Conservation (phyloP, 2,888 invertebrate genomes). For the Synanthedon tipuliformis region DNA sequence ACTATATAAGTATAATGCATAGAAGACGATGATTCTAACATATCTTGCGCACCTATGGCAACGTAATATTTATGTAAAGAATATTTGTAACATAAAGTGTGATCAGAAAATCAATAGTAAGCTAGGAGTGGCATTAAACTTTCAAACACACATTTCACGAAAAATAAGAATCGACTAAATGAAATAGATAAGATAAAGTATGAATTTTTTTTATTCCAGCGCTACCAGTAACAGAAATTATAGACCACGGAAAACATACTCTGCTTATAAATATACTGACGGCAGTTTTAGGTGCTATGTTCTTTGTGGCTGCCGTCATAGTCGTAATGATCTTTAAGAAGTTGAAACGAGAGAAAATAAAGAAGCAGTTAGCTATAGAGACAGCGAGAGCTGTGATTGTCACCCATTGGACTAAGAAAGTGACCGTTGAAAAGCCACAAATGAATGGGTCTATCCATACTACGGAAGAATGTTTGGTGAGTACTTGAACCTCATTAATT, state of each 20-base stretch:
- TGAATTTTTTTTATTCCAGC: slow-evolving; percentile 22
- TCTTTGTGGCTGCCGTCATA: slow-evolving; percentile 68
- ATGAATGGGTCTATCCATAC: slow-evolving; percentile 71
- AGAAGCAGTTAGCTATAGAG: slow-evolving; percentile 83
- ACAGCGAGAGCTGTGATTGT: slow-evolving; percentile 83
- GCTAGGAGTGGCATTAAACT: background rate
- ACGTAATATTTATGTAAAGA: no score
- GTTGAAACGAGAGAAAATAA: slow-evolving; percentile 81
- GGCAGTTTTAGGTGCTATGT: slow-evolving; percentile 71
- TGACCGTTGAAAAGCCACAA: slow-evolving; percentile 85
- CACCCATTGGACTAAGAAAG: slow-evolving; percentile 91
- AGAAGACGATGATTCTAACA: no score
- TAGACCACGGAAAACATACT: slow-evolving; percentile 62
- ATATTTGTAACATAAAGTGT: no score
- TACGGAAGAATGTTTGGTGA: slow-evolving; percentile 74
- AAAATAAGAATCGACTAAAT: background rate
- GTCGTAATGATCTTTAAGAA: slow-evolving; percentile 78
- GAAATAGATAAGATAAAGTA: no score
- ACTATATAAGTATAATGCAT: no score
- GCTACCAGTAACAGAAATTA: slow-evolving; percentile 37
- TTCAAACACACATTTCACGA: background rate
- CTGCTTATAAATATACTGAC: slow-evolving; percentile 71
- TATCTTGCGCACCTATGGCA: no score
- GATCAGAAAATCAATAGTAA: background rate
- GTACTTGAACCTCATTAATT: slow-evolving; percentile 7